Evolutionary conservation across 2,797 vertebrate genomes (phyloP).

Genomic region (Silurus aristotelis): DNA sequence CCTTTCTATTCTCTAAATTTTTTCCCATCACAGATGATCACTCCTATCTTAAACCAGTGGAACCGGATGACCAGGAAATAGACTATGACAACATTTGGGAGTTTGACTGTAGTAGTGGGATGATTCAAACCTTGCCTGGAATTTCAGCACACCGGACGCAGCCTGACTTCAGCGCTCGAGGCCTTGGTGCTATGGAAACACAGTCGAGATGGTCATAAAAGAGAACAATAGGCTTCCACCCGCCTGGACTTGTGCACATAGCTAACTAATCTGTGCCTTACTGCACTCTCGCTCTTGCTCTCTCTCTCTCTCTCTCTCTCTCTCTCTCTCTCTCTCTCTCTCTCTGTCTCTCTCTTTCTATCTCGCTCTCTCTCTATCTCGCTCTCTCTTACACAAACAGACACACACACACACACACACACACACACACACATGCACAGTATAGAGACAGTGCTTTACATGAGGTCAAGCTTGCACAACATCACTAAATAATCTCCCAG

Average conservation of each 20-base stretch:
- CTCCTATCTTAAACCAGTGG: slow-evolving; percentile 75
- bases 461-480: slow-evolving; percentile 20
- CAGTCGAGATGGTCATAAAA: slow-evolving; percentile 81
- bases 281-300: slow-evolving; percentile 57
- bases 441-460: slow-evolving; percentile 38
- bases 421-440: slow-evolving; percentile 19
- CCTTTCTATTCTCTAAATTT: slow-evolving; percentile 49
- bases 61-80: slow-evolving; percentile 81
- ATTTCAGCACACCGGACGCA: slow-evolving; percentile 76
- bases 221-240: slow-evolving; percentile 69
- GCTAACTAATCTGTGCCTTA: slow-evolving; percentile 73
- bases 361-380: slow-evolving; percentile 39
- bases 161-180: slow-evolving; percentile 72
- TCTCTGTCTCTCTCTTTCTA: too few relatives aligned
- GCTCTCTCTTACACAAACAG: slow-evolving; percentile 19
- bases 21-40: slow-evolving; percentile 66
- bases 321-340: slow-evolving; percentile 38
- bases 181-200: slow-evolving; percentile 73
- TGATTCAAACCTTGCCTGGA: slow-evolving; percentile 75
- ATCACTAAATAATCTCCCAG: slow-evolving; percentile 25
- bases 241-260: slow-evolving; percentile 77
- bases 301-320: slow-evolving; percentile 40
- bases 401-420: slow-evolving; percentile 1
- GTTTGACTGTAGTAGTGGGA: slow-evolving; percentile 68
- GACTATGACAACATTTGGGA: slow-evolving; percentile 87